Evolutionary conservation across 2,888 invertebrate species (phyloP), one percentile per base, ranked within the genome.

Genomic region (Agriotes lineatus): DNA sequence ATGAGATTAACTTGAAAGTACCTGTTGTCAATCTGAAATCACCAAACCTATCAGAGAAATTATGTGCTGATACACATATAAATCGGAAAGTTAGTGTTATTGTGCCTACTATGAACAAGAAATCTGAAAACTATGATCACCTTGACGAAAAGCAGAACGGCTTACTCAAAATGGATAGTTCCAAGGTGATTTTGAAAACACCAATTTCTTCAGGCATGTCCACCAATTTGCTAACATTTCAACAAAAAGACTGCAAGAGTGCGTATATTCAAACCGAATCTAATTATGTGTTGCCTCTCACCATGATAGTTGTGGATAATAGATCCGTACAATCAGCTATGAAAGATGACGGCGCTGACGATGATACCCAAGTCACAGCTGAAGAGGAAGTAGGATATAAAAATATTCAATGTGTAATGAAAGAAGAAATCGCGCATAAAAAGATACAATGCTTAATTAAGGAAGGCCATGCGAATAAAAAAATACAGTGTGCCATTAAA

Each of bases 291-390:
- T n/a, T 64, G 12, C 79, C 79, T 58, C 69, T 76, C 39, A 72
- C 75, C 19, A 78, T 78, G 77, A 75, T 79, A 20, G 16, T 76
- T 18, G 54, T 78, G 18, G 76, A 78, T 30, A 69, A 69, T 30
- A 20, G 69, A 39, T 18, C 64, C 7, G 22, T 68, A 30, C 60
- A 52, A 33, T 37, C 59, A 16, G 37, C 42, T 22, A 22, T 44
- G 2, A 52, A 37, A 22, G 50, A 59, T 19, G 39, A 58, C 42
- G 44, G 44, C 16, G 12, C 0, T 22, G 20, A 19, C 16, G 39
- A 56, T 50, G 25, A 44, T 18, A 25, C 4, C 7, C 7, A 10
- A 14, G 7, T 35, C 20, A 39, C 16, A 14, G 7, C 30, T 19
- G 44, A 44, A 22, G 25, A 30, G 12, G 56, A 44, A 6, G 20